These are phyloP conservation scores for Leptosomus discolor DNA, from an alignment of 2,113 vertebrate genomes.

Conservation along the genomic window DNA sequence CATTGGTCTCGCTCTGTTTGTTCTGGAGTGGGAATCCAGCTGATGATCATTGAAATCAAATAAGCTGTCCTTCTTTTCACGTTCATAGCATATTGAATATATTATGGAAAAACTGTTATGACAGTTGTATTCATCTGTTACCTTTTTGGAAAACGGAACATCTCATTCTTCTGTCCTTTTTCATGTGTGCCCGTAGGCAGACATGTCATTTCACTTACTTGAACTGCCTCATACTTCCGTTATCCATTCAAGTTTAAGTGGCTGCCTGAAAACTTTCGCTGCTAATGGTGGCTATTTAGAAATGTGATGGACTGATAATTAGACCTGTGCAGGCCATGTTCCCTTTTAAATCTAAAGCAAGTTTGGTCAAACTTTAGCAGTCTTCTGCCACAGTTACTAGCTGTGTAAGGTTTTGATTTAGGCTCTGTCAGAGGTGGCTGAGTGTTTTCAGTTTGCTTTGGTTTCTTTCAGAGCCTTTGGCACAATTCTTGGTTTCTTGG, in stretches of 20 bases:
- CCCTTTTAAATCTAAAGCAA: not conserved
- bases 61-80: not conserved
- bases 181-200: not conserved
- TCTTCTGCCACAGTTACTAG: not conserved
- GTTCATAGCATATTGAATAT: not conserved
- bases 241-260: not conserved
- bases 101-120: not conserved
- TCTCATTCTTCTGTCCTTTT: not conserved
- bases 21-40: not conserved
- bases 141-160: not conserved
- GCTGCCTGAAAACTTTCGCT: slow-evolving; percentile 1
- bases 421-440: not conserved
- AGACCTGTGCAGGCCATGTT: not conserved
- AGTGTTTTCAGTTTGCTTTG: slow-evolving; percentile 11
- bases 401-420: not conserved
- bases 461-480: slow-evolving; percentile 23
- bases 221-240: not conserved
- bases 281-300: not conserved
- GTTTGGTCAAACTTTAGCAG: not conserved
- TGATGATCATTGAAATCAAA: not conserved
- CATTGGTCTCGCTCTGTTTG: not conserved
- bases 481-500: not conserved
- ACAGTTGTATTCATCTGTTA: slow-evolving; percentile 9
- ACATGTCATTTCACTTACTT: not conserved
- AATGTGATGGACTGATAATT: not conserved